Base-by-base conservation (phyloP, 2,888 invertebrate genomes). In the Synergus itoensis region DNA sequence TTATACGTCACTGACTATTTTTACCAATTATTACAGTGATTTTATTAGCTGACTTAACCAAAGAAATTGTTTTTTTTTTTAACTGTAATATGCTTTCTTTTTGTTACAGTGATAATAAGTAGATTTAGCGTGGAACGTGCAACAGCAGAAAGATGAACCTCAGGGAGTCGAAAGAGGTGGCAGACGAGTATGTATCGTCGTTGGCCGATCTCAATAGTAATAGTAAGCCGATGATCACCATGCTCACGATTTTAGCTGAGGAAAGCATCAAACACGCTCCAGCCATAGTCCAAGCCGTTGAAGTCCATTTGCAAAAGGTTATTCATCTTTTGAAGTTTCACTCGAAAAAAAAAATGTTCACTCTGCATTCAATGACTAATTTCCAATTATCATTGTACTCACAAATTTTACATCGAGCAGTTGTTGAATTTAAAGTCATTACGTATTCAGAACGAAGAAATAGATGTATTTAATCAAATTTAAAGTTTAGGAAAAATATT, bases 231-330 rank as follows among this genome's bases (percentile, higher is more conserved):
- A 94, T 98, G 82, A 99, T 99, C 93, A 99, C 98, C 93, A 97
- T 99, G 96, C 94, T 99, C 88, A 99, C 99, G 45, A 99, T 99
- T 95, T 94, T 99, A 89, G 99, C 99, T 11, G 99, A 99, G 92
- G 99, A 99, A 93, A 98, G 98, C 93, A 94, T 96, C 88, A 96
- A 96, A 90, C 96, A 97, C 93, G 98, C 99, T 78, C 94, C 95
- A 86, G 95, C 96, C 90, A 99, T 99, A 92, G 99, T 99, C 89
- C 95, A 96, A 94, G 97, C 97, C 80, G 98, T 99, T 93, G 99
- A 99, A 94, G 95, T 95, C 92, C 99, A 99, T 94, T 96, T 99
- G 92, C 95, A 96, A 94, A 96, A 98, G 97, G 99, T 99, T 95
- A 94, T 93, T 93, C 93, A 93, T 53, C 73, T 73, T 69, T 91